These are phyloP conservation scores for Orthonyx spaldingii DNA, from an alignment of 2,113 vertebrate species.

Conservation along the genomic window DNA sequence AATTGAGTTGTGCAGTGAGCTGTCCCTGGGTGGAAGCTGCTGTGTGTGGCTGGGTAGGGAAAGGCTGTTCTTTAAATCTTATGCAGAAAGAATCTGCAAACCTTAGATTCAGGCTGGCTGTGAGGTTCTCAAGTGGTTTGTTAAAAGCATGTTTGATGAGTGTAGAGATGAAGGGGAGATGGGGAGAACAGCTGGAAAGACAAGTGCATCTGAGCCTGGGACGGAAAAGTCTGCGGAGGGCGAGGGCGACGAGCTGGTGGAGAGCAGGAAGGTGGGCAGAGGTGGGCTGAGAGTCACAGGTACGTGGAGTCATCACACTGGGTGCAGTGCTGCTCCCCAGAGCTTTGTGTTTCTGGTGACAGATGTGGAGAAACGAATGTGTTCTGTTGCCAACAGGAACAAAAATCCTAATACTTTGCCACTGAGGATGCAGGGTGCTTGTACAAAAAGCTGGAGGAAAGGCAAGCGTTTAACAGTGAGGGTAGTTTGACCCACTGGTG, in stretches of 20 bases:
- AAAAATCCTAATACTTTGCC: background rate
- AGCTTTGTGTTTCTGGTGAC: background rate
- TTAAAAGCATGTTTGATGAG: background rate
- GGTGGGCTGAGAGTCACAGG: background rate
- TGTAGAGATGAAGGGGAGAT: background rate
- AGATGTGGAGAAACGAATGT: background rate
- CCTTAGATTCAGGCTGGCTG: background rate
- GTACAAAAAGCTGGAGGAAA: background rate
- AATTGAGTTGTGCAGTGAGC: background rate
- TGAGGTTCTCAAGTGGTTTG: slow-evolving; percentile 23
- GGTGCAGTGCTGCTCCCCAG: background rate
- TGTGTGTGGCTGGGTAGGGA: background rate
- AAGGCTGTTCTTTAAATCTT: background rate
- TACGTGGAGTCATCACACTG: background rate
- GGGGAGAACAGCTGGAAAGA: background rate
- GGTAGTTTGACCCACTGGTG: background rate
- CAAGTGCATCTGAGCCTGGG: background rate
- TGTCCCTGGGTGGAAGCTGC: background rate
- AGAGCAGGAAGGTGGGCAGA: background rate
- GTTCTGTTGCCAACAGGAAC: background rate
- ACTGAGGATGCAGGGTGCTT: background rate
- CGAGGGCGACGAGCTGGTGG: accelerated
- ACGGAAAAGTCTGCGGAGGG: background rate
- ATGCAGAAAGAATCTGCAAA: background rate
- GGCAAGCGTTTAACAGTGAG: background rate